These are phyloP conservation scores for Mus minutoides DNA, from an alignment of 2,797 vertebrate genomes.

Conservation along the genomic window DNA sequence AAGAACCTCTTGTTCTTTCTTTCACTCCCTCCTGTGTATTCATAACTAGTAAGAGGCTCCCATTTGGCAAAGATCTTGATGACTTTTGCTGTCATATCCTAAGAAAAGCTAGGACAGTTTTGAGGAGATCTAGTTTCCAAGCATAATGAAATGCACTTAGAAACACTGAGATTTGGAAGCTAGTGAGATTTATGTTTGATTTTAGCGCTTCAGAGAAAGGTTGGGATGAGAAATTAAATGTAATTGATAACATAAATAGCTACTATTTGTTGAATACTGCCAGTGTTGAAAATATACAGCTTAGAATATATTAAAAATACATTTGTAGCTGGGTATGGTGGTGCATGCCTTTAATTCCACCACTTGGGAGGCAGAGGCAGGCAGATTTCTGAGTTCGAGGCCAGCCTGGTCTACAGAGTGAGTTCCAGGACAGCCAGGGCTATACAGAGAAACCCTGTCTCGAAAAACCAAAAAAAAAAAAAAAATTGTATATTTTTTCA, in stretches of 20 bases:
- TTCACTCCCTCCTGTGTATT: neutral
- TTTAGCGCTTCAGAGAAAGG: neutral
- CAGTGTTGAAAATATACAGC: neutral
- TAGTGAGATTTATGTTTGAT: neutral
- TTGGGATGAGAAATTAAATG: neutral
- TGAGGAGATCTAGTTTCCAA: neutral
- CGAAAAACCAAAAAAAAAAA: too few relatives aligned
- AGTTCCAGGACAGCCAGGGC: too few relatives aligned
- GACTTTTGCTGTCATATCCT: neutral
- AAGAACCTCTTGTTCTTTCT: neutral
- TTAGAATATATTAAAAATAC: neutral
- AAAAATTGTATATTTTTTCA: neutral
- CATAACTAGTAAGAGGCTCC: neutral
- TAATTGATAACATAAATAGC: neutral
- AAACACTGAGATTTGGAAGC: neutral
- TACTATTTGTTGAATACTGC: neutral
- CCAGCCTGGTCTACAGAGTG: too few relatives aligned
- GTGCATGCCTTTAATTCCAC: too few relatives aligned
- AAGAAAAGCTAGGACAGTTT: neutral
- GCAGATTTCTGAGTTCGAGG: too few relatives aligned
- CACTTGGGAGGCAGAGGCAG: too few relatives aligned
- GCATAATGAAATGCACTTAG: neutral
- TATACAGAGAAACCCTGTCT: too few relatives aligned
- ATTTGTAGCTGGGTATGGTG: too few relatives aligned
- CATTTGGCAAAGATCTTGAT: neutral